These are phyloP conservation scores for Muscidifurax raptorellus DNA, from an alignment of 1,140 invertebrate species.

Conservation along the genomic window DNA sequence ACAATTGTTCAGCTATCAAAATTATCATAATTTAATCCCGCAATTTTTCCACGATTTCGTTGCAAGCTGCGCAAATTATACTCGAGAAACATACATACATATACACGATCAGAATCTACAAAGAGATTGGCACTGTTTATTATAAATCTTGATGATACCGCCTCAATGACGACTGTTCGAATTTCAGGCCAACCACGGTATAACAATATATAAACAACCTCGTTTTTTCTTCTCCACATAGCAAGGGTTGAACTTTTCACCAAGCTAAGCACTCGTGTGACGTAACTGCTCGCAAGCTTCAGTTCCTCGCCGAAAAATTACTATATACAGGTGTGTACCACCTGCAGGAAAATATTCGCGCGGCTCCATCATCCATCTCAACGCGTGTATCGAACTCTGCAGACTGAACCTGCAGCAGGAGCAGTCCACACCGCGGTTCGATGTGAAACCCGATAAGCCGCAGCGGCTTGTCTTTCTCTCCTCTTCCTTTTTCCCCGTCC, in stretches of 20 bases:
- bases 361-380: not conserved
- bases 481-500: not conserved
- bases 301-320: not conserved
- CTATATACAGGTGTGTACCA: not conserved
- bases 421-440: not conserved
- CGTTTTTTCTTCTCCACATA: no score
- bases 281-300: not conserved
- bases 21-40: no score
- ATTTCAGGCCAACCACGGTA: no score
- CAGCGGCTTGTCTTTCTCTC: not conserved
- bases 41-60: no score
- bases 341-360: not conserved
- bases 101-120: no score
- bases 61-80: no score
- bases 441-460: constrained; percentile 19
- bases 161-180: no score
- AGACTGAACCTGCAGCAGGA: not conserved
- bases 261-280: not conserved
- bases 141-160: no score
- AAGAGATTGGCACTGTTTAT: no score
- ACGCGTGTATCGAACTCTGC: not conserved
- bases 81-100: no score
- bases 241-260: not conserved
- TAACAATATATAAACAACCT: no score
- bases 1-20: no score